phyloP scores from a whole-genome alignment of 2,113 vertebrate species.

The Murina feae region DNA sequence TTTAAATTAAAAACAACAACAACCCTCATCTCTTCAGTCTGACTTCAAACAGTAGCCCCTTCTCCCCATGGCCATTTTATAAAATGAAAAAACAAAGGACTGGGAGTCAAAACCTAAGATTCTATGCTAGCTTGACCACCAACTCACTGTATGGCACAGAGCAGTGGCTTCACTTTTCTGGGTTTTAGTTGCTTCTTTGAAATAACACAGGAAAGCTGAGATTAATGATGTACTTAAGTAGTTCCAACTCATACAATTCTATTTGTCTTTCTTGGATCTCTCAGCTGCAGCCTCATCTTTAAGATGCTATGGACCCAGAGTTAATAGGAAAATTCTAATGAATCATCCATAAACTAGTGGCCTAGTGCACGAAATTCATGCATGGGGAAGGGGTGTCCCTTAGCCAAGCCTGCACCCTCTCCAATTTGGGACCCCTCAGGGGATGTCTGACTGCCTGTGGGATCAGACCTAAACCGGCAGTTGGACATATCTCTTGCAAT shows the following conservation, averaged over 20 bases:
- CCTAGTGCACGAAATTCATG: too few relatives aligned
- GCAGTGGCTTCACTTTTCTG: background rate
- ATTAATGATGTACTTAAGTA: background rate
- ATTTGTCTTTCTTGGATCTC: background rate
- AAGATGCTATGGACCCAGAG: background rate
- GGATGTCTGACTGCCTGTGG: too few relatives aligned
- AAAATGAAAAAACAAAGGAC: background rate
- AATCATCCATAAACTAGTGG: background rate
- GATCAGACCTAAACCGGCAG: too few relatives aligned
- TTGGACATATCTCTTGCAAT: too few relatives aligned
- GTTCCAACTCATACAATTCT: background rate
- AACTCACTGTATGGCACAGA: background rate
- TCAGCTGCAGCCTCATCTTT: background rate
- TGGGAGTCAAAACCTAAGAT: background rate
- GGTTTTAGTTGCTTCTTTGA: background rate
- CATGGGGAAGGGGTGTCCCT: too few relatives aligned
- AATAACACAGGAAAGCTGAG: background rate
- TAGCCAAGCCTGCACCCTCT: too few relatives aligned
- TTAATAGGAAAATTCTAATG: constrained; percentile 1
- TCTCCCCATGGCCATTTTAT: background rate
- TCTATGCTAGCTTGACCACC: background rate
- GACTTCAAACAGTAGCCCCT: background rate
- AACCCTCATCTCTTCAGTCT: background rate
- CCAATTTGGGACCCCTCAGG: too few relatives aligned
- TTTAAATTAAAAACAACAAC: background rate